These are phyloP conservation scores for Pangasius macronema DNA, from an alignment of 2,797 vertebrate genomes.

Conservation along the genomic window DNA sequence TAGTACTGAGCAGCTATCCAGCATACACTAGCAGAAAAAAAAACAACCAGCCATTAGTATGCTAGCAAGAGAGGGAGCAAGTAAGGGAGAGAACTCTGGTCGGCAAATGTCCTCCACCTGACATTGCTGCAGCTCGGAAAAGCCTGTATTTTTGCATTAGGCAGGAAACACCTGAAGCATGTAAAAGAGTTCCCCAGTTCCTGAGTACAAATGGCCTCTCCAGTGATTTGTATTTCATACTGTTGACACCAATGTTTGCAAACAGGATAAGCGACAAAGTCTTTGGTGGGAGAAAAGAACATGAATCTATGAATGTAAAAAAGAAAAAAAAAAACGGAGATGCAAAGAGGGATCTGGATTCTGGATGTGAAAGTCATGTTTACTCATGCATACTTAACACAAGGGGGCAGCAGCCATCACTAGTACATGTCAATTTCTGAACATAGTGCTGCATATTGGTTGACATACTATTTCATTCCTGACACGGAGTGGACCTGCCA, in stretches of 20 bases:
- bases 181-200: constrained; percentile 19
- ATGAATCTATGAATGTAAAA: neutral
- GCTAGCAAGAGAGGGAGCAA: constrained; percentile 47
- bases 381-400: constrained; percentile 30
- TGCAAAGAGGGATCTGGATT: neutral
- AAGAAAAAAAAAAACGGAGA: neutral
- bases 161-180: constrained; percentile 39
- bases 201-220: constrained; percentile 31
- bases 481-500: neutral
- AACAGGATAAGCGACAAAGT: neutral
- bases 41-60: constrained; percentile 59
- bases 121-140: constrained; percentile 57
- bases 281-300: constrained; percentile 9
- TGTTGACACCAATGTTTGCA: constrained; percentile 22
- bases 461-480: constrained; percentile 5
- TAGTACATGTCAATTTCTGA: neutral
- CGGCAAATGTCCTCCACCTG: constrained; percentile 56
- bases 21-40: constrained; percentile 34
- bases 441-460: neutral
- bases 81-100: constrained; percentile 46
- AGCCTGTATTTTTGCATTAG: constrained; percentile 30
- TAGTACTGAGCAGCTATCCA: constrained; percentile 19
- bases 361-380: neutral
- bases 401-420: constrained; percentile 48
- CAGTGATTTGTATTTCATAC: constrained; percentile 23